Conservation (phyloP, 2,888 invertebrate species). For the Pteria penguin region DNA sequence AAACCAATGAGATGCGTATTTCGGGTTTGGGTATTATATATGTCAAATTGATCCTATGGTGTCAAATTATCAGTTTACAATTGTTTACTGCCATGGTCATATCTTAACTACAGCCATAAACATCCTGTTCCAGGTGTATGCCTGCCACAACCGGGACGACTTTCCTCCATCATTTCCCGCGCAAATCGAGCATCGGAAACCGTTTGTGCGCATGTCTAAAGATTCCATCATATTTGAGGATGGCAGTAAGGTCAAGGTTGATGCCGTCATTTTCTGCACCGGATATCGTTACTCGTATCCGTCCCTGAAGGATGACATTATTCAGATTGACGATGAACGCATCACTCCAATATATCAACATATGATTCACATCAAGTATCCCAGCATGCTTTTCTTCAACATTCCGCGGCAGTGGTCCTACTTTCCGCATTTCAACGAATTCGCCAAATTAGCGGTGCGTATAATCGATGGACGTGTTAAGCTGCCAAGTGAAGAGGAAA, state of each 20-base stretch:
- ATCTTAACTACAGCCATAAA: too few relatives aligned
- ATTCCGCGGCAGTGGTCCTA: constrained; percentile 90
- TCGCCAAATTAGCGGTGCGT: constrained; percentile 85
- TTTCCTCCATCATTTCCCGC: constrained; percentile 4
- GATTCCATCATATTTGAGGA: constrained; percentile 83
- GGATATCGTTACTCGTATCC: constrained; percentile 89
- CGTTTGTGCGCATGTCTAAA: constrained; percentile 69
- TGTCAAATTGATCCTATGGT: too few relatives aligned
- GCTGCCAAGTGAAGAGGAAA: constrained; percentile 84
- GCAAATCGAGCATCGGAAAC: background rate
- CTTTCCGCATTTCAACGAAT: constrained; percentile 90
- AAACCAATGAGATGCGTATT: too few relatives aligned
- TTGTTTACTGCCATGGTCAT: too few relatives aligned
- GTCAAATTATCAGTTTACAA: too few relatives aligned
- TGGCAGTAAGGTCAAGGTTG: constrained; percentile 83
- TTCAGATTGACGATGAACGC: constrained; percentile 88
- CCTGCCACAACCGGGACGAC: constrained; percentile 3
- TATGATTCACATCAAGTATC: constrained; percentile 88
- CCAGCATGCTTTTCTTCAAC: constrained; percentile 90
- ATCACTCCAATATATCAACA: constrained; percentile 92
- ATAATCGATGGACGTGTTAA: constrained; percentile 84
- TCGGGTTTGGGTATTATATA: too few relatives aligned
- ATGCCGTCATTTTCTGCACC: constrained; percentile 87
- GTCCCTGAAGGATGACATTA: constrained; percentile 86
- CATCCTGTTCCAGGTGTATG: too few relatives aligned